Evolutionary conservation across 2,888 invertebrate genomes (phyloP).

Genomic region (Brachycybe producta): DNA sequence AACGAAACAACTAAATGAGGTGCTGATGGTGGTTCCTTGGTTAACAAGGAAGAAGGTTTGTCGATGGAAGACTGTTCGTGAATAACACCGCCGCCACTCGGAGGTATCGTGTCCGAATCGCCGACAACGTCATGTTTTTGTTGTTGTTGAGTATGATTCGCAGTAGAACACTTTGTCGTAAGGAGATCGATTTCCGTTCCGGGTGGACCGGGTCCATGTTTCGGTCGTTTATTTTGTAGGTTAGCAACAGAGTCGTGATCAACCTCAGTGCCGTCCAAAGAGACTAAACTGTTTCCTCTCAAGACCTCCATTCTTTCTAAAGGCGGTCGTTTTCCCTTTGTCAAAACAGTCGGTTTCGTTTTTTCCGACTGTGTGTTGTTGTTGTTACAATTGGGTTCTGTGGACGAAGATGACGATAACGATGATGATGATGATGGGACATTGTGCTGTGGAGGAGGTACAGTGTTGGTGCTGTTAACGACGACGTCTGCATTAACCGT

Average conservation of each 20-base stretch:
- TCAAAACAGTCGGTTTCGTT: neutral
- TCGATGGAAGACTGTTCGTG: slow-evolving; percentile 43
- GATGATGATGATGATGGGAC: neutral
- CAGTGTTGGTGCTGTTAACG: too few species aligned
- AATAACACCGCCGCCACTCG: too few species aligned
- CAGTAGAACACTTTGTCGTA: too few species aligned
- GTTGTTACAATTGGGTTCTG: too few species aligned
- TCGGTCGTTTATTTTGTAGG: slow-evolving; percentile 51
- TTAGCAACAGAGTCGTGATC: too few species aligned
- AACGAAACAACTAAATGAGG: neutral
- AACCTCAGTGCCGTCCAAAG: slow-evolving; percentile 8
- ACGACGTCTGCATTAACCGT: too few species aligned
- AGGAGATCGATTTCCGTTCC: too few species aligned
- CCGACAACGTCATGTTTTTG: slow-evolving; percentile 59
- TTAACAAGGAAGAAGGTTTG: slow-evolving; percentile 1
- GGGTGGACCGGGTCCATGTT: too few species aligned
- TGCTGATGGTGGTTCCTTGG: neutral
- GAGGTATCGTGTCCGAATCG: too few species aligned
- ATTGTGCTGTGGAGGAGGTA: too few species aligned
- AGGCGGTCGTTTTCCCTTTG: slow-evolving; percentile 15
- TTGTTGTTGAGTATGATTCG: slow-evolving; percentile 66
- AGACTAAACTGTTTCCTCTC: slow-evolving; percentile 1
- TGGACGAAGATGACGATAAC: neutral
- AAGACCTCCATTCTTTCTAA: slow-evolving; percentile 13
- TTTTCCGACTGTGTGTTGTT: neutral